phyloP scores from a whole-genome alignment of 2,888 invertebrate genomes.

The Smittia sp. region DNA sequence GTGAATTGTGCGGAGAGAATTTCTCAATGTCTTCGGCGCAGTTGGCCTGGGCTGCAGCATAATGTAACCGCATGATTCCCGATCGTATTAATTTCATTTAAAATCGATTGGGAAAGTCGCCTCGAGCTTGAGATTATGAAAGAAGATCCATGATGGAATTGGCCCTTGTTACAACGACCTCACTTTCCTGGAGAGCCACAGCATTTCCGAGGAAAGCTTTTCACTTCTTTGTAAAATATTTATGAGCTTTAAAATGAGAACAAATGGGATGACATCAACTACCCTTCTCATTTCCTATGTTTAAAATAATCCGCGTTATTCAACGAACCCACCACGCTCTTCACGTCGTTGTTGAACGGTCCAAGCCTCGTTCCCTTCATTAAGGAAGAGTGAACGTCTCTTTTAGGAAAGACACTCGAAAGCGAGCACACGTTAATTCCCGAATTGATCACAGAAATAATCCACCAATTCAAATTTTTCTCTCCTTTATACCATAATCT shows the following conservation, averaged over 20 bases:
- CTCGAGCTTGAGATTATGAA: background rate
- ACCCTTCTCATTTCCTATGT: conserved; percentile 23
- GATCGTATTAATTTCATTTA: conserved; percentile 14
- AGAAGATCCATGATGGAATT: too few species aligned
- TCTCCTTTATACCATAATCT: conserved; percentile 32
- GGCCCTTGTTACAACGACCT: background rate
- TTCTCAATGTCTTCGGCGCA: background rate
- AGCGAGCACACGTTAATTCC: conserved; percentile 18
- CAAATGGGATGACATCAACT: conserved; percentile 40
- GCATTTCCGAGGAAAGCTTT: background rate
- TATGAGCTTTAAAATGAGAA: conserved; percentile 33
- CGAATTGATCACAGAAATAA: conserved; percentile 41
- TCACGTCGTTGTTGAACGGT: too few species aligned
- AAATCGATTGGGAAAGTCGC: background rate
- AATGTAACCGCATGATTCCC: conserved; percentile 16
- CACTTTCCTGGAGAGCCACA: background rate
- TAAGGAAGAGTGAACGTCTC: conserved; percentile 36
- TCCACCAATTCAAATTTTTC: conserved; percentile 21
- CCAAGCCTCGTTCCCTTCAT: too few species aligned
- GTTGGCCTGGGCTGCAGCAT: background rate
- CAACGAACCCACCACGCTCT: too few species aligned
- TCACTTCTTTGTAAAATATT: background rate
- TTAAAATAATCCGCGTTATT: too few species aligned
- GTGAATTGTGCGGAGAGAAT: background rate
- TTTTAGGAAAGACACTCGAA: background rate